Evolutionary conservation across 2,113 vertebrate species (phyloP).

Genomic region (Malurus cyaneus): DNA sequence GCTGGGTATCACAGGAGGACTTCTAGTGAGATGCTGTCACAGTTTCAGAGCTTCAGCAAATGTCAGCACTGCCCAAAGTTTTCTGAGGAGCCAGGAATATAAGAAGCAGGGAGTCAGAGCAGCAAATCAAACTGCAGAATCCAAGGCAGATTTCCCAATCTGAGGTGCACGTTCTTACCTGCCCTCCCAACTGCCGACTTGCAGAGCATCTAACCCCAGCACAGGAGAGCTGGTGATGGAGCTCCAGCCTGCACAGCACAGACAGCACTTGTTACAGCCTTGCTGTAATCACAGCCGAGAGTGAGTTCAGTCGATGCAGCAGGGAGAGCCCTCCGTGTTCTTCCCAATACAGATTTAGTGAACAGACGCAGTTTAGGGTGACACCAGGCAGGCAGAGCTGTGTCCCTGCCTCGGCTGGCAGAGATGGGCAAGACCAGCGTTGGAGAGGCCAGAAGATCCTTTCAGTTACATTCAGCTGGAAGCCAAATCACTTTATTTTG

Average conservation of each 20-base stretch:
- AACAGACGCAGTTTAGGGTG: neutral
- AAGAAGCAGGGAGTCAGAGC: neutral
- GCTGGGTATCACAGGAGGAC: neutral
- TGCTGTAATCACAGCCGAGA: neutral
- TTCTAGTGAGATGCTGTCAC: neutral
- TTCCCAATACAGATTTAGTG: neutral
- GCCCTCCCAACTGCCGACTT: neutral
- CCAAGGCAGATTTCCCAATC: neutral
- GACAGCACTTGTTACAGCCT: rapidly evolving
- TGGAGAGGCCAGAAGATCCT: neutral
- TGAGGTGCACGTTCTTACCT: neutral
- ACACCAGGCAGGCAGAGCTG: neutral
- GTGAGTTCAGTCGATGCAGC: rapidly evolving
- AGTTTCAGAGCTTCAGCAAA: neutral
- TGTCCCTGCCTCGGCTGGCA: neutral
- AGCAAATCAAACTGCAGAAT: neutral
- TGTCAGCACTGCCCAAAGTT: rapidly evolving
- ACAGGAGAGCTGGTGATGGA: neutral
- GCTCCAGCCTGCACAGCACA: neutral
- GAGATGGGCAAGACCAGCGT: rapidly evolving
- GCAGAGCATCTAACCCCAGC: neutral
- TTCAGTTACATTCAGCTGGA: neutral
- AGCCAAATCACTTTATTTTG: neutral
- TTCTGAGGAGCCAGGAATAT: neutral
- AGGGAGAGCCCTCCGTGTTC: rapidly evolving